Conservation (phyloP, 2,888 invertebrate species). For the Monochamus alternatus region DNA sequence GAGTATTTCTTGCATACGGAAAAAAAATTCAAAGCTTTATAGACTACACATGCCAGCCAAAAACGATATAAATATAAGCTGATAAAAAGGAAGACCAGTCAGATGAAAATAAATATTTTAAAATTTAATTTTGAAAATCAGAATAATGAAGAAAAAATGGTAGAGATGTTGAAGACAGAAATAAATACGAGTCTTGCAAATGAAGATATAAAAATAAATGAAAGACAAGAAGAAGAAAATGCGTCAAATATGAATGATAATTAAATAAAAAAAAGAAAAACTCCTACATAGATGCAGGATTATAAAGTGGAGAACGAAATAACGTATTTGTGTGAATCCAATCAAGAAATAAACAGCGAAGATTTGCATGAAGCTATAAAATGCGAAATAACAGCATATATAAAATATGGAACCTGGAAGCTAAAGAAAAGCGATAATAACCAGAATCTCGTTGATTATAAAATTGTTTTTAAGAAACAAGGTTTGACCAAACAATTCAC, state of each 20-base stretch:
- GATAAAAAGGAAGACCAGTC: too few species aligned
- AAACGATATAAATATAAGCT: too few species aligned
- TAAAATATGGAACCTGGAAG: conserved; percentile 15
- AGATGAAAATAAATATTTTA: too few species aligned
- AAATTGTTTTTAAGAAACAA: neutral
- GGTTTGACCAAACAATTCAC: conserved; percentile 1
- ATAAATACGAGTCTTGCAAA: too few species aligned
- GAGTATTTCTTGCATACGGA: too few species aligned
- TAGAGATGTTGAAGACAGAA: too few species aligned
- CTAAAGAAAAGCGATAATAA: neutral
- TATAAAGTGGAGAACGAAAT: neutral
- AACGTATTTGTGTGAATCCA: neutral
- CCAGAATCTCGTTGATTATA: neutral
- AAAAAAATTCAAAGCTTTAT: too few species aligned
- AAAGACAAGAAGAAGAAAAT: neutral
- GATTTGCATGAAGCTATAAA: neutral
- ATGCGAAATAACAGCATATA: neutral
- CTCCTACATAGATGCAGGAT: neutral
- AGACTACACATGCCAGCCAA: too few species aligned
- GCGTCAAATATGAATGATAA: neutral
- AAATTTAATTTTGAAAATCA: too few species aligned
- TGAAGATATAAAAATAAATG: too few species aligned
- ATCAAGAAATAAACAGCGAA: neutral
- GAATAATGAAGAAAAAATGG: too few species aligned
- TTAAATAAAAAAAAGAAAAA: neutral